Percentiles rank a stretch among this genome's conserved stretches.
These are phyloP conservation scores for Sylvia atricapilla DNA, from an alignment of 2,113 vertebrate species.

Conservation along the genomic window DNA sequence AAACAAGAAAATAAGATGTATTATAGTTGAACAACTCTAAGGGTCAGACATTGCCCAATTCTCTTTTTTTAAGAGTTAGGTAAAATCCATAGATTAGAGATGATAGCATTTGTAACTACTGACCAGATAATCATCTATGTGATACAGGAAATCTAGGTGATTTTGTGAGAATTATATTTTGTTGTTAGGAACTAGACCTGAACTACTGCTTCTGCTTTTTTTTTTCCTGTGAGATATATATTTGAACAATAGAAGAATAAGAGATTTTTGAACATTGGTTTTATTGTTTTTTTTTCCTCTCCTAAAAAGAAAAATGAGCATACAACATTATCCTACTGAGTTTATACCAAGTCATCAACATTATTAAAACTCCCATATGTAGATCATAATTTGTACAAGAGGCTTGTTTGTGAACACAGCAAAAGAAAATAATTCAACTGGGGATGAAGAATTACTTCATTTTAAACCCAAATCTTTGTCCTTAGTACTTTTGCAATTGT, in stretches of 20 bases:
- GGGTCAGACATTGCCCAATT: neutral
- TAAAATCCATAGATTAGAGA: neutral
- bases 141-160: neutral
- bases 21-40: neutral
- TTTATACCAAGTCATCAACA: neutral
- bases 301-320: neutral
- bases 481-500: neutral
- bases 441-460: neutral
- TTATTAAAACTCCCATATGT: neutral
- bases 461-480: neutral
- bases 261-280: neutral
- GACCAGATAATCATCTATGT: neutral
- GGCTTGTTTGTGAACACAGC: neutral
- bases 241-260: neutral
- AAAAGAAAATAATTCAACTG: neutral
- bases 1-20: neutral
- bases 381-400: neutral
- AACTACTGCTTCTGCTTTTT: neutral
- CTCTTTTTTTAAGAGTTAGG: neutral
- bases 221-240: neutral
- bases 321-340: neutral
- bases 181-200: neutral
- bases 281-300: neutral
- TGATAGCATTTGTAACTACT: neutral
- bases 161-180: neutral